Conservation (phyloP, 2,797 vertebrate genomes). For the Ceyx erithaca region DNA sequence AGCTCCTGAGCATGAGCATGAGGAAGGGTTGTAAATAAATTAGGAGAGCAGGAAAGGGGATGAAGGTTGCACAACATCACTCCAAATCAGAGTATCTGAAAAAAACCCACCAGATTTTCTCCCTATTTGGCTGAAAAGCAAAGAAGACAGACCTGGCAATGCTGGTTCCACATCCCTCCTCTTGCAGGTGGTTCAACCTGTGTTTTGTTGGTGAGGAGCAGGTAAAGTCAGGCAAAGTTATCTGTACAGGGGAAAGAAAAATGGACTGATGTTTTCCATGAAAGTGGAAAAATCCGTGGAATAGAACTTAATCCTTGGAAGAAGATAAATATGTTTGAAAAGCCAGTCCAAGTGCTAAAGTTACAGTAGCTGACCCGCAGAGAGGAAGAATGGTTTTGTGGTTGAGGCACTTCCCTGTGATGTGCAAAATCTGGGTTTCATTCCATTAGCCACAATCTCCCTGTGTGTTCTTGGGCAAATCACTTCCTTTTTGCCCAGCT, state of each 20-base stretch:
- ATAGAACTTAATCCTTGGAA: background rate
- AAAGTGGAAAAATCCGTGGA: background rate
- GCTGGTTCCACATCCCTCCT: background rate
- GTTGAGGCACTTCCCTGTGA: background rate
- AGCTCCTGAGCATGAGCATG: background rate
- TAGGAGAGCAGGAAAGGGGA: background rate
- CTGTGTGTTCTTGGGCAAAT: background rate
- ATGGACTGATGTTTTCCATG: background rate
- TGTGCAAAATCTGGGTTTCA: slow-evolving; percentile 37
- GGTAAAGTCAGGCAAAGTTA: fast-evolving
- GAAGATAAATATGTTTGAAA: background rate
- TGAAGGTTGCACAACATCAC: background rate
- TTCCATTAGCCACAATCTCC: background rate
- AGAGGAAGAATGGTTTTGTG: slow-evolving; percentile 34
- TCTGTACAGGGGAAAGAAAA: background rate
- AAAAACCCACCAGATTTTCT: background rate
- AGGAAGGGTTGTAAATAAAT: background rate
- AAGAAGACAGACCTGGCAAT: background rate
- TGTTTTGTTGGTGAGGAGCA: background rate
- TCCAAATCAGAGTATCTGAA: background rate
- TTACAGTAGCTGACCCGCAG: slow-evolving; percentile 1
- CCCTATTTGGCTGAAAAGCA: background rate
- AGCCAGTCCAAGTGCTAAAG: background rate
- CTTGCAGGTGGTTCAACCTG: background rate
- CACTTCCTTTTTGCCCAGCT: background rate